Conservation (phyloP, 2,888 invertebrate species). For the Tiphia femorata region DNA sequence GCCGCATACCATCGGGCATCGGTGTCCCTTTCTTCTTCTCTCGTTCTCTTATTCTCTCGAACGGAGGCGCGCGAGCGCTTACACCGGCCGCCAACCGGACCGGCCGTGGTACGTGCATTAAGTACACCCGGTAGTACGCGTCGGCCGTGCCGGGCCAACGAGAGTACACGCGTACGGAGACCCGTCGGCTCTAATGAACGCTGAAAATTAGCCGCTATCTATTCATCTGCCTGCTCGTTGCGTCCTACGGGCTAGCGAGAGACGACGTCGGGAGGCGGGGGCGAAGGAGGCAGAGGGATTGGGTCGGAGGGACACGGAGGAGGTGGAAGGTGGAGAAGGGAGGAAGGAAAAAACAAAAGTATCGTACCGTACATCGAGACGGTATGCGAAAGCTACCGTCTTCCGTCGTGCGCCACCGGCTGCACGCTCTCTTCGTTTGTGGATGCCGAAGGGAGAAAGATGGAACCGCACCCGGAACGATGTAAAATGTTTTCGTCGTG, state of each 20-base stretch:
- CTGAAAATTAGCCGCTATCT: constrained; percentile 59
- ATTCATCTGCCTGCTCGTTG: constrained; percentile 53
- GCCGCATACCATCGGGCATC: not conserved
- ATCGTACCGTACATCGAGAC: not conserved
- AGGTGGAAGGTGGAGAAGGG: constrained; percentile 22
- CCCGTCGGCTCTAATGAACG: constrained; percentile 52
- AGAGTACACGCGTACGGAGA: constrained; percentile 37
- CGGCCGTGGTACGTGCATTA: not conserved
- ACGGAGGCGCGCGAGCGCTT: not conserved
- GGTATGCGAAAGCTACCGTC: constrained; percentile 34
- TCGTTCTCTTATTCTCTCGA: no score
- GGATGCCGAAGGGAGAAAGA: no score
- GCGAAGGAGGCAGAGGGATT: constrained; percentile 12
- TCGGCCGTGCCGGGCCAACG: constrained; percentile 29
- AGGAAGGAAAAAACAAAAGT: constrained; percentile 15
- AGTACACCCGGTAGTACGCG: constrained; percentile 37
- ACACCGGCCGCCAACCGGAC: not conserved
- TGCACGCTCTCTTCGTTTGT: not conserved
- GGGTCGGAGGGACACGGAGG: constrained; percentile 3
- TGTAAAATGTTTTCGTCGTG: no score
- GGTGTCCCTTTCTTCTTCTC: no score
- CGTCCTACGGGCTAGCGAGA: constrained; percentile 44
- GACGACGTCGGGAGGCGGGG: constrained; percentile 6
- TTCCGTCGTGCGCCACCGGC: constrained; percentile 30
- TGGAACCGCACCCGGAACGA: no score